Base-by-base conservation (phyloP, 1,140 invertebrate species). In the Caerostris darwini region DNA sequence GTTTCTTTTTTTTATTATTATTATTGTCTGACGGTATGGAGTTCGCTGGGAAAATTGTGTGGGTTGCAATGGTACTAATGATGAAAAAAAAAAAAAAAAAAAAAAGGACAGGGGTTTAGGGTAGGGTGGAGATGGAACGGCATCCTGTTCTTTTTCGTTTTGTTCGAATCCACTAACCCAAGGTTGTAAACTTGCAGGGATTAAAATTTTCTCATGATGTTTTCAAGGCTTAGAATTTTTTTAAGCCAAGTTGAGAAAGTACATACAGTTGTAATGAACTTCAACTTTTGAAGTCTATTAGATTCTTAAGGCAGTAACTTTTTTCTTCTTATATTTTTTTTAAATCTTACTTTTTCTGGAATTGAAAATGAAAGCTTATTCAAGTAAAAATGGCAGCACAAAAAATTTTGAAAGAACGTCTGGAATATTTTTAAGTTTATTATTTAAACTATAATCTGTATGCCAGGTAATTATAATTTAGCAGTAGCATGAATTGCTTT, bases 181-280 rank as follows among this genome's bases (percentile, higher is more conserved):
- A 93, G 91, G 91, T 92, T 92, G 82, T 67, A 85, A 85, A 85
- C 71, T 85, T 56, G 17, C 17, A 58, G 54, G 92, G 92, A 93
- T 93, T 93, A 93, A 77, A 93, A 59, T 93, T 93, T 93, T 93
- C 92, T 93, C 92, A 93, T 10, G 92, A 87, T 93, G 59, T 87
- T 77, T 64, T 85, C 64, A 90, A 90, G 88, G 86, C 34, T 88
- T 64, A 59, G 8, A 64, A 64, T 88, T 88, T 88, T 64, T 88
- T 88, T 88, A 34, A 88, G 54, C 2, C 14, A 17, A 50, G 10
- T 88, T 64, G 61, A 59, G 86, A 88, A 88, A 88, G 86, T 88
- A 88, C 50, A 7, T 17, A 14, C 34, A 4, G 59, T 17, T 61
- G 59, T 64, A 88, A 88, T 88, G 86, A 88, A 88, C 86, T 88